Conservation (phyloP, 2,797 vertebrate genomes). For the Coilia nasus region DNA sequence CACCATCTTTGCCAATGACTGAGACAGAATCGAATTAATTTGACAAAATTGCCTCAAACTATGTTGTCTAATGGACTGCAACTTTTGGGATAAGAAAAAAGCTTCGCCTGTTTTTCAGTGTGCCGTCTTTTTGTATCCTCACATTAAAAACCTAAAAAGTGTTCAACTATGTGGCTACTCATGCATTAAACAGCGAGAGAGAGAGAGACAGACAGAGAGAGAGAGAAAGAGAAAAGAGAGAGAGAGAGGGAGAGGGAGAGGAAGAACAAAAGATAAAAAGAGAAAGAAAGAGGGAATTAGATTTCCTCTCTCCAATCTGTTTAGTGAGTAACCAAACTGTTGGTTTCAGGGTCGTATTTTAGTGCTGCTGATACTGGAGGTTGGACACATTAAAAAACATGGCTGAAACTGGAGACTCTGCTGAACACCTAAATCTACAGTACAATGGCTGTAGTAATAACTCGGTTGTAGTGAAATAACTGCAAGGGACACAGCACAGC, state of each 20-base stretch:
- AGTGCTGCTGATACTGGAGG: neutral
- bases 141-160: neutral
- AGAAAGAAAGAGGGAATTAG: neutral
- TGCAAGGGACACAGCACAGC: neutral
- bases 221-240: too few species aligned
- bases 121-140: neutral
- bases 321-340: neutral
- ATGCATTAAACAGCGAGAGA: conserved; percentile 34
- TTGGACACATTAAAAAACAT: neutral
- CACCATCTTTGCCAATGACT: neutral
- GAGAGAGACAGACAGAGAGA: conserved; percentile 25
- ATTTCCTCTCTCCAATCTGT: neutral
- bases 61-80: conserved; percentile 23
- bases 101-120: neutral
- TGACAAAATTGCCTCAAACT: neutral
- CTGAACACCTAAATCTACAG: neutral
- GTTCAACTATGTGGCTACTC: neutral
- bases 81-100: conserved; percentile 30
- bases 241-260: too few species aligned
- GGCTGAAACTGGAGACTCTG: neutral
- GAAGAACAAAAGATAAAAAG: too few species aligned
- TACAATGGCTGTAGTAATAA: neutral
- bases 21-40: conserved; percentile 15
- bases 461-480: neutral
- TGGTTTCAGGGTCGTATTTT: neutral